phyloP scores from a whole-genome alignment of 1,140 invertebrate species.

The Papilio glaucus region DNA sequence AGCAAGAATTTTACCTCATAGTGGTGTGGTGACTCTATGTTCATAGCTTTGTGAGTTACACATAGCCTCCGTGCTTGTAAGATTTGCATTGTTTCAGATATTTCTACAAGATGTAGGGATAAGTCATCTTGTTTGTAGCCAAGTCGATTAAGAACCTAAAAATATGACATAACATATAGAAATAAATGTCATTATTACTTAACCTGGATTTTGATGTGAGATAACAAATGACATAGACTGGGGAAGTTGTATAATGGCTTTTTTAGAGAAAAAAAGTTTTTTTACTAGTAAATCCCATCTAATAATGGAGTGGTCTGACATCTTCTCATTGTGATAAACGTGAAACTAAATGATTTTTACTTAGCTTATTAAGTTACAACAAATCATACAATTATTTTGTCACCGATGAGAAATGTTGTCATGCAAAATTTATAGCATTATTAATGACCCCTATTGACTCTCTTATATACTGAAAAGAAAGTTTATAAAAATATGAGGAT shows the following conservation, averaged over 20 bases:
- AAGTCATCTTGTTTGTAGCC: conserved; percentile 83
- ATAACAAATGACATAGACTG: neutral
- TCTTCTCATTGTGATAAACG: no score
- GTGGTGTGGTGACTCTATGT: conserved; percentile 62
- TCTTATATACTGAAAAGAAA: no score
- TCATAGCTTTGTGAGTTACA: conserved; percentile 73
- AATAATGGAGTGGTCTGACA: no score
- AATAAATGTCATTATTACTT: neutral
- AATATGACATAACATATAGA: conserved; percentile 39
- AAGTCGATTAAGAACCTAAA: conserved; percentile 86
- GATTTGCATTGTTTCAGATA: conserved; percentile 92
- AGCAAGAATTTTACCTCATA: conserved; percentile 61
- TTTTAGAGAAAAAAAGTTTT: no score
- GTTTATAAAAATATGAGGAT: neutral
- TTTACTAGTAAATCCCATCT: no score
- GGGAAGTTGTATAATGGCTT: no score
- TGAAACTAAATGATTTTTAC: no score
- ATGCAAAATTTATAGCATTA: no score
- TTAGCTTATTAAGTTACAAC: no score
- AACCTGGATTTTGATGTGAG: neutral
- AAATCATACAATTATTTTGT: no score
- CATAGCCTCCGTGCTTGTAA: conserved; percentile 92
- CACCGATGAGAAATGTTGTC: no score
- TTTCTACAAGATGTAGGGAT: conserved; percentile 94
- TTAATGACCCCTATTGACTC: no score